A percentile compares a stretch with the other conserved stretches of the same genome.
These are phyloP conservation scores for Hedychridium roseum DNA, from an alignment of 2,888 invertebrate genomes.

Conservation along the genomic window DNA sequence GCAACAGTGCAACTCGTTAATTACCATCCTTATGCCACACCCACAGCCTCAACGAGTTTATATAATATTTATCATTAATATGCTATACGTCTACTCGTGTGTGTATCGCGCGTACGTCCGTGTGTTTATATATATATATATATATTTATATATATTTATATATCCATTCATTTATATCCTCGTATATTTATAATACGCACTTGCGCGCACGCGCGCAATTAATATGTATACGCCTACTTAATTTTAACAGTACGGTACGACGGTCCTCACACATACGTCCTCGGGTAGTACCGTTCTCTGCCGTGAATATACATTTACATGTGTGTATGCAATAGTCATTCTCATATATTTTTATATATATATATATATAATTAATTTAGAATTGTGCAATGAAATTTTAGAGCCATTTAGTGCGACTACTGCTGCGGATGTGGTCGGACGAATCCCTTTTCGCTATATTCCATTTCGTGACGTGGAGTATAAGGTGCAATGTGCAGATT, in stretches of 20 bases:
- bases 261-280: constrained; percentile 3
- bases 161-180: constrained; percentile 26
- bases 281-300: constrained; percentile 9
- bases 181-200: constrained; percentile 34
- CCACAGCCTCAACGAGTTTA: constrained; percentile 53
- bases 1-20: constrained; percentile 29
- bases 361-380: constrained; percentile 47
- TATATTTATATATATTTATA: constrained; percentile 31
- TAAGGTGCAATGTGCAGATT: constrained; percentile 14
- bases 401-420: constrained; percentile 56
- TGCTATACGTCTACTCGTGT: constrained; percentile 6
- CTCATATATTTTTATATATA: constrained; percentile 10
- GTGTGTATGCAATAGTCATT: constrained; percentile 12
- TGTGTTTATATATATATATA: constrained; percentile 29
- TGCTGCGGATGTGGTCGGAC: constrained; percentile 52
- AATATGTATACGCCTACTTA: constrained; percentile 29
- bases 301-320: constrained; percentile 14
- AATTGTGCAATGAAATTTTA: constrained; percentile 56
- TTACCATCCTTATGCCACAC: constrained; percentile 43
- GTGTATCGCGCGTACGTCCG: constrained; percentile 22
- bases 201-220: constrained; percentile 15
- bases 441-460: constrained; percentile 23
- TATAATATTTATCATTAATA: constrained; percentile 33
- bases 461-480: constrained; percentile 9
- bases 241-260: constrained; percentile 25